These are phyloP conservation scores for Polietes domitor DNA, from an alignment of 2,888 invertebrate genomes.

Conservation along the genomic window DNA sequence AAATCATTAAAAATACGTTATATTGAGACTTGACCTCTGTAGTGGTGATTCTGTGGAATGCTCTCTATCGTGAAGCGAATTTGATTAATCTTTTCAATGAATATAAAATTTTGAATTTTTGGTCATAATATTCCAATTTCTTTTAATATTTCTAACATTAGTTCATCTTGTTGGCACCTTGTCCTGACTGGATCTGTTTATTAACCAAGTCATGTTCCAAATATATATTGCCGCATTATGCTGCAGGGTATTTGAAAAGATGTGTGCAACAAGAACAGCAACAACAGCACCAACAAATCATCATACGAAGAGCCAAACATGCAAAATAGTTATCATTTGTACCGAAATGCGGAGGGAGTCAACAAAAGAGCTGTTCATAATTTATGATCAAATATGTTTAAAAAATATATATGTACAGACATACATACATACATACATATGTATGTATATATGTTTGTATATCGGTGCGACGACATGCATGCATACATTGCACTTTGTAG, in stretches of 20 bases:
- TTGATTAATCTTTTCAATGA: no score
- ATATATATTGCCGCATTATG: not conserved
- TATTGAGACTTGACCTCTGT: no score
- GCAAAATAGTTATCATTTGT: slow-evolving; percentile 20
- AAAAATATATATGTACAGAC: not conserved
- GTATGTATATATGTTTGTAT: not conserved
- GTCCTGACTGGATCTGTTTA: no score
- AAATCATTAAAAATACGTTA: no score
- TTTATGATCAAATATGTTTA: slow-evolving; percentile 55
- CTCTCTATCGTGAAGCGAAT: no score
- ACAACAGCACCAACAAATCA: slow-evolving; percentile 4
- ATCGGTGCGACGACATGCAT: not conserved
- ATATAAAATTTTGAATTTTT: no score
- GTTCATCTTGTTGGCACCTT: no score
- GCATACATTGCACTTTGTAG: slow-evolving; percentile 42
- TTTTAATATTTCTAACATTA: no score
- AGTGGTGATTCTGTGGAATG: no score
- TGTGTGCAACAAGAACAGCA: slow-evolving; percentile 42
- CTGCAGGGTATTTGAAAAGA: not conserved
- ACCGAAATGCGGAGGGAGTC: slow-evolving; percentile 36
- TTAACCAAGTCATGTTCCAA: not conserved
- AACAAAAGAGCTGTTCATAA: slow-evolving; percentile 64
- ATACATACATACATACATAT: not conserved
- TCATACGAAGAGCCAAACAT: not conserved
- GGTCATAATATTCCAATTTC: no score